These are phyloP conservation scores for Mustela nigripes DNA, from an alignment of 2,113 vertebrate genomes.

Conservation along the genomic window DNA sequence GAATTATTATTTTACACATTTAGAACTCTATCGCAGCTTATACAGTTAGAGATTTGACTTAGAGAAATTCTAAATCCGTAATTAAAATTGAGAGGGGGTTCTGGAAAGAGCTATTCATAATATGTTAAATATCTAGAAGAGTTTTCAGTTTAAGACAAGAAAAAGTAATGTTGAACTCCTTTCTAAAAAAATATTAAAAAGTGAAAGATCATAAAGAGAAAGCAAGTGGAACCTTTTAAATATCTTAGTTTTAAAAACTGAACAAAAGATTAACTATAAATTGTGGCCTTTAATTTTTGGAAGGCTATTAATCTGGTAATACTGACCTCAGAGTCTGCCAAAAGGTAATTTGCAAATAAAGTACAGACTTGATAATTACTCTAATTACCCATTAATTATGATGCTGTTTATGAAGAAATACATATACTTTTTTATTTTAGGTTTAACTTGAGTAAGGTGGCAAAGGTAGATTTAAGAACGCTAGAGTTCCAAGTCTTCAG, in stretches of 20 bases:
- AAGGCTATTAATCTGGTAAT: neutral
- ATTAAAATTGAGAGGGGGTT: neutral
- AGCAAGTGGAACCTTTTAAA: neutral
- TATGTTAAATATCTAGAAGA: conserved; percentile 45
- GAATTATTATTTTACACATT: conserved; percentile 4
- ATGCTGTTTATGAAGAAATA: conserved; percentile 28
- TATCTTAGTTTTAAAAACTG: conserved; percentile 18
- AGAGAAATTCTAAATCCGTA: conserved; percentile 16
- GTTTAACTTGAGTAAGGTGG: conserved; percentile 93
- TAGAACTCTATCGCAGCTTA: neutral
- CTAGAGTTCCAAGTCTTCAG: conserved; percentile 96
- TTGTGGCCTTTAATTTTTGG: conserved; percentile 31
- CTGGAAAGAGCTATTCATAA: neutral
- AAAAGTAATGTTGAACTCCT: neutral
- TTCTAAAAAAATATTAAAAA: neutral
- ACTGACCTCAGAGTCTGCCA: conserved; percentile 28
- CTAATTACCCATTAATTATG: neutral
- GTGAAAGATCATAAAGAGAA: conserved; percentile 16
- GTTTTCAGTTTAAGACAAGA: conserved; percentile 30
- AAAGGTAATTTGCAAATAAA: conserved; percentile 42
- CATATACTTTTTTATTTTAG: conserved; percentile 86
- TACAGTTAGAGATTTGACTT: neutral
- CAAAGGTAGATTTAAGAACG: conserved; percentile 93
- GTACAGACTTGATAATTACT: neutral
- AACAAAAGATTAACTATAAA: neutral